Evolutionary conservation across 2,888 invertebrate species (phyloP).

Genomic region (Aricia artaxerxes): DNA sequence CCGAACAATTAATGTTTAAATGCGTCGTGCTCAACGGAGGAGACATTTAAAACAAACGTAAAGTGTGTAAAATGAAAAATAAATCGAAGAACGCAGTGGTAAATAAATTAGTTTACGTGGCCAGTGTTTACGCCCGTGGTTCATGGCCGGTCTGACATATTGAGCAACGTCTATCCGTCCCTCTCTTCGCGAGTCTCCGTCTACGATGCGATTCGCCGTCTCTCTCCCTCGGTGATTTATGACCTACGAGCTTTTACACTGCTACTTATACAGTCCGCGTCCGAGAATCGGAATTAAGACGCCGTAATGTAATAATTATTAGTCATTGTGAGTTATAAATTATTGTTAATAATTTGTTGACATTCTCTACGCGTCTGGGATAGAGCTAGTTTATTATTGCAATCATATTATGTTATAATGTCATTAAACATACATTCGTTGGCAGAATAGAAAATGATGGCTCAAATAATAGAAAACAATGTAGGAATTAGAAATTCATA

Average conservation of each 20-base stretch:
- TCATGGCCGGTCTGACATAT: conserved; percentile 56
- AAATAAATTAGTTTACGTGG: conserved; percentile 51
- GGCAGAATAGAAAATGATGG: neutral
- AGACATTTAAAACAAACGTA: conserved; percentile 33
- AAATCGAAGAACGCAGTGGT: conserved; percentile 42
- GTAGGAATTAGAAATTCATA: neutral
- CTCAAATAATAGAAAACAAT: neutral
- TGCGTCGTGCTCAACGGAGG: conserved; percentile 18
- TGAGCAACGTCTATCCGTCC: conserved; percentile 42
- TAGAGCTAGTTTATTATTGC: neutral
- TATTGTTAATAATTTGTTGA: conserved; percentile 30
- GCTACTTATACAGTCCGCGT: conserved; percentile 64
- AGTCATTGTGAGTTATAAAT: conserved; percentile 51
- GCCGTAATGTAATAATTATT: conserved; percentile 69
- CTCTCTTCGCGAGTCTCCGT: conserved; percentile 36
- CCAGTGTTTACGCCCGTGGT: conserved; percentile 67
- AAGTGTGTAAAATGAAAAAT: conserved; percentile 37
- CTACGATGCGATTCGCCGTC: conserved; percentile 45
- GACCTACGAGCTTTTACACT: conserved; percentile 57
- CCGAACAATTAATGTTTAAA: conserved; percentile 7
- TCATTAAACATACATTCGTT: neutral
- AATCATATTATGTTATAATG: neutral
- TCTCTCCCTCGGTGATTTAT: conserved; percentile 64
- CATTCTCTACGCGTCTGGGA: neutral
- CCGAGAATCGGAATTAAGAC: conserved; percentile 66